These are phyloP conservation scores for Drosophila anomalata DNA, from an alignment of 2,888 invertebrate genomes.

Conservation along the genomic window DNA sequence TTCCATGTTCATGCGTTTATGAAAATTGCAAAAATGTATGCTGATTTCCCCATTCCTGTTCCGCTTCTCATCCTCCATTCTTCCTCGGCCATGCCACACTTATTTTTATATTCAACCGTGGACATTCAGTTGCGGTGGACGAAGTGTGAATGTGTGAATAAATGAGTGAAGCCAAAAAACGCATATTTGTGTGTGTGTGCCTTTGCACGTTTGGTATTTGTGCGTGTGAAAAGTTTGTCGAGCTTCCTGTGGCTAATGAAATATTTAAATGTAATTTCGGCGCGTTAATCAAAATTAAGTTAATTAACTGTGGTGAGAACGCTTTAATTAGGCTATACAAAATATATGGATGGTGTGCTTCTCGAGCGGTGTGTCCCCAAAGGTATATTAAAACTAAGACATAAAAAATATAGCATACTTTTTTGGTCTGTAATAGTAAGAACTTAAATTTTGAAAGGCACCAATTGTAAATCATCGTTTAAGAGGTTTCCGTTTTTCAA, in stretches of 20 bases:
- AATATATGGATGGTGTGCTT: conserved; percentile 22
- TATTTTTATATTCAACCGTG: conserved; percentile 20
- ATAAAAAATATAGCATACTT: neutral
- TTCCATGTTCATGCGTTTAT: conserved; percentile 44
- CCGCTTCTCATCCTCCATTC: neutral
- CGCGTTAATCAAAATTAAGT: conserved; percentile 61
- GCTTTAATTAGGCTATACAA: conserved; percentile 67
- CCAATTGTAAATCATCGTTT: conserved; percentile 47
- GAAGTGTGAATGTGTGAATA: conserved; percentile 48
- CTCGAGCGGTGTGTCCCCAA: neutral
- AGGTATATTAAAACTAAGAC: neutral
- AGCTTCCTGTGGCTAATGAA: conserved; percentile 62
- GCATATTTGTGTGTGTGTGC: neutral
- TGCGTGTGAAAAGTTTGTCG: conserved; percentile 34
- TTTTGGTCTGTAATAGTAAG: neutral
- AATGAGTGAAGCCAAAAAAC: conserved; percentile 10
- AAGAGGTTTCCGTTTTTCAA: conserved; percentile 46
- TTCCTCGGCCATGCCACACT: neutral
- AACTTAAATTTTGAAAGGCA: neutral
- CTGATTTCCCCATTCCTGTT: conserved; percentile 4
- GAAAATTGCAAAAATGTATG: conserved; percentile 53
- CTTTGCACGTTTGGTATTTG: conserved; percentile 2
- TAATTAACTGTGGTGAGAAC: conserved; percentile 67
- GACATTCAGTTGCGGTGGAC: conserved; percentile 33
- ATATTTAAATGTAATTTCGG: conserved; percentile 75